Evolutionary conservation across 2,888 invertebrate species (phyloP).

Genomic region (Plagiodera versicolora): DNA sequence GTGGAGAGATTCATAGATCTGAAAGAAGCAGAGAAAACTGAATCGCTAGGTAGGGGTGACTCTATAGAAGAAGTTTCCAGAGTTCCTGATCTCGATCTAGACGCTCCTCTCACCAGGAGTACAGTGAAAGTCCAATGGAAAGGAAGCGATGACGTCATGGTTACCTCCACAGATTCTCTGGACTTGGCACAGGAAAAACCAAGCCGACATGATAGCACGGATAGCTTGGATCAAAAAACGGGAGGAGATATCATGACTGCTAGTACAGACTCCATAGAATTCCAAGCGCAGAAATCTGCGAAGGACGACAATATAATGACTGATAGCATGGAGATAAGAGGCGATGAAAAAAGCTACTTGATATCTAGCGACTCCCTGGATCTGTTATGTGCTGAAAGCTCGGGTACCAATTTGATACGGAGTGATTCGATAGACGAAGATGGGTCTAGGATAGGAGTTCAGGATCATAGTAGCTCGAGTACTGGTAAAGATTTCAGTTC

Average conservation of each 20-base stretch:
- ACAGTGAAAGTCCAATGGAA: slow-evolving; percentile 54
- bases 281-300: slow-evolving; percentile 50
- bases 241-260: slow-evolving; percentile 60
- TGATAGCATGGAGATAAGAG: slow-evolving; percentile 60
- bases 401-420: slow-evolving; percentile 41
- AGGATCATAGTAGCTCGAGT: slow-evolving; percentile 57
- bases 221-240: slow-evolving; percentile 67
- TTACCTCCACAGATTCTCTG: slow-evolving; percentile 66
- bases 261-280: slow-evolving; percentile 62
- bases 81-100: slow-evolving; percentile 59
- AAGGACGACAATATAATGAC: slow-evolving; percentile 55
- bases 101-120: slow-evolving; percentile 50
- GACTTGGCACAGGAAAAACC: slow-evolving; percentile 58
- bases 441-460: slow-evolving; percentile 47
- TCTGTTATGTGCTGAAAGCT: slow-evolving; percentile 46
- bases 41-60: slow-evolving; percentile 58
- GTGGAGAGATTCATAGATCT: slow-evolving; percentile 64
- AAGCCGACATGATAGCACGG: slow-evolving; percentile 64
- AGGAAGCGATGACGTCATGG: slow-evolving; percentile 58
- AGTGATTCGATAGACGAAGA: slow-evolving; percentile 58
- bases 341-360: slow-evolving; percentile 52
- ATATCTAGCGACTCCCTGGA: slow-evolving; percentile 60
- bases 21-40: slow-evolving; percentile 61
- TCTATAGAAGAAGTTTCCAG: slow-evolving; percentile 59
- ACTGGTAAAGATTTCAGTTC: slow-evolving; percentile 57